phyloP scores from a whole-genome alignment of 2,888 invertebrate species.

The Acanthosepion pharaonis region DNA sequence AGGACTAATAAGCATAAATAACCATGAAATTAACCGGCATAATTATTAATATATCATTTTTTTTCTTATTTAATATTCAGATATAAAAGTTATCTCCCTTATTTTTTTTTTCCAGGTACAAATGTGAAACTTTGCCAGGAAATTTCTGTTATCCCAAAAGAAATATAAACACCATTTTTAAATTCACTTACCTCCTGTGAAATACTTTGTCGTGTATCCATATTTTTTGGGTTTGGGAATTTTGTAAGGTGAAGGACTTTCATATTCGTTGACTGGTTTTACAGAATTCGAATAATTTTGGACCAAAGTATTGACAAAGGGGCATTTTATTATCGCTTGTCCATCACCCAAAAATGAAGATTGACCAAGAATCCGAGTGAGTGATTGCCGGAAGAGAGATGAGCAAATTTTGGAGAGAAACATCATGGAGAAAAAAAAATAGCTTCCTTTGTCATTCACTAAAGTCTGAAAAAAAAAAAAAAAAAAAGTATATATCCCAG shows the following conservation, averaged over 20 bases:
- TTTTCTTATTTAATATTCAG: too few relatives aligned
- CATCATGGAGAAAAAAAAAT: background rate
- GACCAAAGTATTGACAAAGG: background rate
- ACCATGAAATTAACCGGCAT: too few relatives aligned
- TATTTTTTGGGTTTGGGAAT: slow-evolving; percentile 60
- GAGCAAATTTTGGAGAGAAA: background rate
- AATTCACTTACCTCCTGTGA: slow-evolving; percentile 62
- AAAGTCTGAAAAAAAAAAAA: background rate
- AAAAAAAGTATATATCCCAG: background rate
- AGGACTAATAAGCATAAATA: too few relatives aligned
- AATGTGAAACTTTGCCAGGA: too few relatives aligned
- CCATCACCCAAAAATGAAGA: background rate
- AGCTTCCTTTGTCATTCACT: too few relatives aligned
- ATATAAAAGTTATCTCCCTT: too few relatives aligned
- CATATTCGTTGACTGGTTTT: slow-evolving; percentile 51
- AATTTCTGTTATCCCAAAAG: too few relatives aligned
- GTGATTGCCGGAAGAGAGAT: background rate
- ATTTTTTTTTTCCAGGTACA: too few relatives aligned
- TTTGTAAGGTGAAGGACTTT: slow-evolving; percentile 63
- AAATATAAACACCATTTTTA: too few relatives aligned
- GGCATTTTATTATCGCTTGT: background rate
- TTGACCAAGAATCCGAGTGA: background rate
- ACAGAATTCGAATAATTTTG: background rate
- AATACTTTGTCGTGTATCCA: slow-evolving; percentile 62
- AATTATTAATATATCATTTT: too few relatives aligned